phyloP scores from a whole-genome alignment of 2,888 invertebrate species.

The Epirrita christyi region DNA sequence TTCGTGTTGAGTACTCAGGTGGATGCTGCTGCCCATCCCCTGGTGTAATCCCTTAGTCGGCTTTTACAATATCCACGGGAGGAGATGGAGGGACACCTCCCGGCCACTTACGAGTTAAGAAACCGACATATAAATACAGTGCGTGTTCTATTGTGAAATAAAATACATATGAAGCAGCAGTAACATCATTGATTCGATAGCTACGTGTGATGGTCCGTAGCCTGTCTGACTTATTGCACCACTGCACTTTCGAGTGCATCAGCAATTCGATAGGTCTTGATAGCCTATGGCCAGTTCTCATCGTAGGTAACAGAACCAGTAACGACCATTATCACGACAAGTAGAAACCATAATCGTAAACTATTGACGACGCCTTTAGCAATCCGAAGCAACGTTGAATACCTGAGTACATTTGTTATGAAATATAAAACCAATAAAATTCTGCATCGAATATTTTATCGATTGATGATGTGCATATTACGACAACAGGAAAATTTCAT shows the following conservation, averaged over 20 bases:
- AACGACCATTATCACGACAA: slow-evolving; percentile 37
- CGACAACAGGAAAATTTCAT: slow-evolving; percentile 18
- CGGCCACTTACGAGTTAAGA: neutral
- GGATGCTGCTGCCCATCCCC: no score
- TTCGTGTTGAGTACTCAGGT: no score
- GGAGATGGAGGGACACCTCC: no score
- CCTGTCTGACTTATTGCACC: slow-evolving; percentile 12
- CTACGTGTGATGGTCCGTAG: no score
- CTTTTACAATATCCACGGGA: no score
- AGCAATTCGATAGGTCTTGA: slow-evolving; percentile 13
- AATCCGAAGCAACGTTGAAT: slow-evolving; percentile 58
- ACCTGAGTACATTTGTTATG: slow-evolving; percentile 53
- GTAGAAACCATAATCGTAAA: slow-evolving; percentile 55
- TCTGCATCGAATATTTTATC: slow-evolving; percentile 44
- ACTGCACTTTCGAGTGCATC: slow-evolving; percentile 27
- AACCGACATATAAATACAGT: neutral
- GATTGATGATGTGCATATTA: slow-evolving; percentile 31
- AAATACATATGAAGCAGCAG: slow-evolving; percentile 19
- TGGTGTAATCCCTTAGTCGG: no score
- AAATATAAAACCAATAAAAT: slow-evolving; percentile 46
- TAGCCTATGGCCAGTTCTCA: slow-evolving; percentile 29
- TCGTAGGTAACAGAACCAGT: slow-evolving; percentile 14
- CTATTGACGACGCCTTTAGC: slow-evolving; percentile 50
- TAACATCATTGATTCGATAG: neutral
- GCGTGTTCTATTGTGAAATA: slow-evolving; percentile 27